Evolutionary conservation across 2,888 invertebrate species (phyloP).

Genomic region (Parapristionchus giblindavisi): DNA sequence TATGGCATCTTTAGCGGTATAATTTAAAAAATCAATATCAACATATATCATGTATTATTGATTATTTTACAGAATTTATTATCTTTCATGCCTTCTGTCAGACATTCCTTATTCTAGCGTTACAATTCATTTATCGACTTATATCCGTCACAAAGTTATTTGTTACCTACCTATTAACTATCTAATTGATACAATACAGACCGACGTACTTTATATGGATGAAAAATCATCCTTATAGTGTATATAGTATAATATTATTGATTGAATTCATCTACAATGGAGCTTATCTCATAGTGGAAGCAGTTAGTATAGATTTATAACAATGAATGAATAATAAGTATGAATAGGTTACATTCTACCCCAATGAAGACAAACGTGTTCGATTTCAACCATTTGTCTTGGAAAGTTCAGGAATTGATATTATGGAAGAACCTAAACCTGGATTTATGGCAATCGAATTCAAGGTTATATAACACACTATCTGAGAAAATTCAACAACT

Average conservation of each 20-base stretch:
- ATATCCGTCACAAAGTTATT: neutral
- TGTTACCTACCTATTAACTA: neutral
- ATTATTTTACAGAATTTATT: neutral
- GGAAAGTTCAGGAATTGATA: neutral
- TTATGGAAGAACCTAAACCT: neutral
- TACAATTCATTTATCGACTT: neutral
- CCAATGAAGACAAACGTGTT: neutral
- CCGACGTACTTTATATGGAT: too few species aligned
- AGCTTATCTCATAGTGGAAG: too few species aligned
- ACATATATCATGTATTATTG: neutral
- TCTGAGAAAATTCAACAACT: too few species aligned
- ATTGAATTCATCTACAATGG: too few species aligned
- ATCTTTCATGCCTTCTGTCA: neutral
- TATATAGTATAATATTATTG: too few species aligned
- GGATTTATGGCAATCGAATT: neutral
- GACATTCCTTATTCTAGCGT: neutral
- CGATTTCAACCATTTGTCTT: neutral
- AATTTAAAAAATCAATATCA: neutral
- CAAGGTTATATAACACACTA: too few species aligned
- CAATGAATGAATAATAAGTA: neutral
- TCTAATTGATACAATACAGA: too few species aligned
- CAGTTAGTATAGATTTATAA: too few species aligned
- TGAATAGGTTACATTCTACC: neutral
- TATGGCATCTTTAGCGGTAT: neutral
- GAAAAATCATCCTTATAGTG: too few species aligned